Conservation (phyloP, 1,140 invertebrate species). For the Triops longicaudatus region DNA sequence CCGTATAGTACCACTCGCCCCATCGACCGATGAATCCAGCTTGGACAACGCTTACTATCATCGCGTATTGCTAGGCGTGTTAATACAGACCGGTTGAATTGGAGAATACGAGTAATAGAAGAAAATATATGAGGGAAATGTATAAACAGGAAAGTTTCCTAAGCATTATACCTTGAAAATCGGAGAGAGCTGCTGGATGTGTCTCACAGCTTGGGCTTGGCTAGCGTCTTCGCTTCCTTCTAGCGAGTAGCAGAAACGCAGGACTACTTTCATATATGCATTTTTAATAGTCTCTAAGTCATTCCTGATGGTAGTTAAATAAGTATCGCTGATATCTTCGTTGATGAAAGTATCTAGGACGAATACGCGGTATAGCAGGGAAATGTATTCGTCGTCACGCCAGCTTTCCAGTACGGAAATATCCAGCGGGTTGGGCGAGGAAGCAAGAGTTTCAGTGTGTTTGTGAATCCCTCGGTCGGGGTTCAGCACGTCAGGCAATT, state of each 20-base stretch:
- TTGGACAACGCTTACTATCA: slow-evolving; percentile 22
- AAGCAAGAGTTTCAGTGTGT: slow-evolving; percentile 3
- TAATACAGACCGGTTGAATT: background rate
- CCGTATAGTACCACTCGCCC: slow-evolving; percentile 27
- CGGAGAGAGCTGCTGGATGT: slow-evolving; percentile 22
- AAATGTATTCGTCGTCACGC: background rate
- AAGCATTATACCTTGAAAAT: slow-evolving; percentile 19
- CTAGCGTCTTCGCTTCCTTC: background rate
- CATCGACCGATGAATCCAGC: slow-evolving; percentile 22
- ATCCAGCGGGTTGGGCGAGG: background rate
- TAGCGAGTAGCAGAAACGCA: slow-evolving; percentile 22
- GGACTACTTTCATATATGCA: slow-evolving; percentile 9
- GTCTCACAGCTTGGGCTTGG: slow-evolving; percentile 8
- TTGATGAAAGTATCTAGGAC: slow-evolving; percentile 3
- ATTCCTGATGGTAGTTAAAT: background rate
- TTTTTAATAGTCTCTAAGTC: background rate
- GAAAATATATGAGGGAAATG: no score
- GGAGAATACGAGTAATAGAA: no score
- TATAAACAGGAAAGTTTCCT: no score
- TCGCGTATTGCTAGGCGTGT: background rate
- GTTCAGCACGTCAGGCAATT: background rate
- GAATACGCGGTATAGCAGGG: background rate
- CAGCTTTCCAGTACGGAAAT: background rate
- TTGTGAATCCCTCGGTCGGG: slow-evolving; percentile 14
- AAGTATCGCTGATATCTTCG: background rate